phyloP scores from a whole-genome alignment of 2,888 invertebrate genomes.

The Drosophila colorata region DNA sequence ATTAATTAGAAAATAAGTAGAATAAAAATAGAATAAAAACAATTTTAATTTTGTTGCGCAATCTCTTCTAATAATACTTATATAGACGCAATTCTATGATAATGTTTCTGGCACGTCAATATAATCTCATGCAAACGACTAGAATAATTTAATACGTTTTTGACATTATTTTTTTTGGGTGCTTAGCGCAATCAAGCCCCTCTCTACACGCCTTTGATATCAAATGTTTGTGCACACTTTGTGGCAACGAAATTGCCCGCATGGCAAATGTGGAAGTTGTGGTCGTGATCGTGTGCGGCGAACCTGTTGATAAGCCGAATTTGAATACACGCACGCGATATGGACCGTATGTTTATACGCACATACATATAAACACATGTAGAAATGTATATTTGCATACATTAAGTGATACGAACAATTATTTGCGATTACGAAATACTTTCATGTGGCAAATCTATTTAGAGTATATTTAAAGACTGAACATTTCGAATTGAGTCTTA shows the following conservation, averaged over 20 bases:
- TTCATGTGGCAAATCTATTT: constrained; percentile 13
- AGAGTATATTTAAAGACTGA: constrained; percentile 19
- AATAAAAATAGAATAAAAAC: too few relatives aligned
- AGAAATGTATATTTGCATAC: constrained; percentile 2
- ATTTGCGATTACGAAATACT: constrained; percentile 42
- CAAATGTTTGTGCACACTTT: constrained; percentile 35
- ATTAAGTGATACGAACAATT: constrained; percentile 6
- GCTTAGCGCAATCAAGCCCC: constrained; percentile 13
- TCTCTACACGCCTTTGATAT: constrained; percentile 23
- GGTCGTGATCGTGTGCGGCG: constrained; percentile 43
- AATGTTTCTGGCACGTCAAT: neutral
- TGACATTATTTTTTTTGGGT: constrained; percentile 3
- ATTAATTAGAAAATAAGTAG: too few relatives aligned
- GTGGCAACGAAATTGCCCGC: constrained; percentile 41
- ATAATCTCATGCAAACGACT: constrained; percentile 2
- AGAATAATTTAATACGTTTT: neutral
- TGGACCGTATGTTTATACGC: constrained; percentile 24
- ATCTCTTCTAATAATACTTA: neutral
- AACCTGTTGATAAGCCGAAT: constrained; percentile 76
- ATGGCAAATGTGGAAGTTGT: constrained; percentile 37
- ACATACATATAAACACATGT: constrained; percentile 1
- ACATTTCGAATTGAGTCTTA: constrained; percentile 37
- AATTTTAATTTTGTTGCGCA: neutral
- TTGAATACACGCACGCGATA: constrained; percentile 75
- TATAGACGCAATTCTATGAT: neutral